phyloP scores from a whole-genome alignment of 1,140 invertebrate genomes.

The Proales similis region DNA sequence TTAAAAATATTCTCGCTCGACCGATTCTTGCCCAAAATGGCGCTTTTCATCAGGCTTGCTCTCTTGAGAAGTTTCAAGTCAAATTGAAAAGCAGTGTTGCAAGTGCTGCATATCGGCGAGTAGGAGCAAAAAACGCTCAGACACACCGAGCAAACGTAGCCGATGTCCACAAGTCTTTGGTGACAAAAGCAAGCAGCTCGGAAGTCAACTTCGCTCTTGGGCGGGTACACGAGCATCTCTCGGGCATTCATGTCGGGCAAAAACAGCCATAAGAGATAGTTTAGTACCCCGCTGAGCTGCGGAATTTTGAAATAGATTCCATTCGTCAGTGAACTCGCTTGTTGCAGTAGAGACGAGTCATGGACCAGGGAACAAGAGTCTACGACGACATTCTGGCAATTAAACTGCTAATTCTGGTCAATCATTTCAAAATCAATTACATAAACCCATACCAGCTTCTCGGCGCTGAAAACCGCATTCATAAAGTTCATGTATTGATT shows the following conservation, averaged over 20 bases:
- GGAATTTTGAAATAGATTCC: constrained; percentile 66
- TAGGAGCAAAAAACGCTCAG: constrained; percentile 91
- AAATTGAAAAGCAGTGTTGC: constrained; percentile 47
- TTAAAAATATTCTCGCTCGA: too few relatives aligned
- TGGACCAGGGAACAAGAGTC: constrained; percentile 87
- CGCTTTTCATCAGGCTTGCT: constrained; percentile 21
- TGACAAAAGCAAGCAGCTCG: constrained; percentile 95
- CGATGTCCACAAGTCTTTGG: constrained; percentile 85
- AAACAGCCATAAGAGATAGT: constrained; percentile 92
- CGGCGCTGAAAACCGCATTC: constrained; percentile 94
- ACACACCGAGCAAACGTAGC: constrained; percentile 94
- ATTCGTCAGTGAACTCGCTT: constrained; percentile 79
- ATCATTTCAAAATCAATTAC: constrained; percentile 39
- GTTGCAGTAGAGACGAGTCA: constrained; percentile 79
- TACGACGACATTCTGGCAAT: constrained; percentile 68
- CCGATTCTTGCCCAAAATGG: too few relatives aligned
- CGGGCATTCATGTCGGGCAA: constrained; percentile 72
- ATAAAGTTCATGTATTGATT: constrained; percentile 97
- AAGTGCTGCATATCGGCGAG: constrained; percentile 91
- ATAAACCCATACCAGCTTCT: constrained; percentile 61
- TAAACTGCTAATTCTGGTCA: constrained; percentile 36
- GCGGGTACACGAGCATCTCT: constrained; percentile 75
- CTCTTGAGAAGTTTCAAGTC: constrained; percentile 31
- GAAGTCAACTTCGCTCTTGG: constrained; percentile 83
- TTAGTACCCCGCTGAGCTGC: constrained; percentile 61